Base-by-base conservation (phyloP, 2,888 invertebrate genomes). In the Apantesis nais region DNA sequence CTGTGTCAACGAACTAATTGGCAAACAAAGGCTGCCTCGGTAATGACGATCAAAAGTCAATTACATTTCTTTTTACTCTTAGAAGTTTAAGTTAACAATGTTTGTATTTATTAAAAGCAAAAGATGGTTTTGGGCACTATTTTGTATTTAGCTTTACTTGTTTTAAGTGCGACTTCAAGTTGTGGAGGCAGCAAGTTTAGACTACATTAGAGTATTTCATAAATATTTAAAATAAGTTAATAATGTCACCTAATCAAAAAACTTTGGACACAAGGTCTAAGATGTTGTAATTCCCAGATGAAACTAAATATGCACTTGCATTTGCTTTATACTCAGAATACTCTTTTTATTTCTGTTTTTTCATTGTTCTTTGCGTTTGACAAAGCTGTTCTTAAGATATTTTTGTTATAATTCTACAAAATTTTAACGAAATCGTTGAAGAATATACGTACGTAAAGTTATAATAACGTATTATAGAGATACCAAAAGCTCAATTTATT, bases 1-100 rank as follows among this genome's bases (percentile, higher is more conserved):
- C 66, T 83, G 88, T 88, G 92, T 92, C 92, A 91, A 91, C 88
- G 91, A 91, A 92, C 92, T 89, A 90, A 90, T 91, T 89, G 88
- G 86, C 88, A 89, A 88, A 92, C 90, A 91, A 91, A 90, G 83
- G 81, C 74, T 80, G 75, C 70, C 71, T 62, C 62, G 29, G 67
- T 77, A 76, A 73, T 76, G 72, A 74, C 75, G 75, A 74, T 37
- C 64, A 67, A 70, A 77, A 76, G 74, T 62, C 68, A 39, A 74
- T 68, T 83, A 77, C 81, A 79, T 81, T 74, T 72, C 70, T 75
- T 76, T 68, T 67, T 67, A 14, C 7, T 58, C 16, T 7, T 29
- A 29, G 29, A 29, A 29, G 16, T 29, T 58, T 29, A 29, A 29
- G 29, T 16, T 55, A 2, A 14, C 29, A 5, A 25, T 25, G 12